Conservation (phyloP, 2,113 vertebrate species). For the Anguilla rostrata region DNA sequence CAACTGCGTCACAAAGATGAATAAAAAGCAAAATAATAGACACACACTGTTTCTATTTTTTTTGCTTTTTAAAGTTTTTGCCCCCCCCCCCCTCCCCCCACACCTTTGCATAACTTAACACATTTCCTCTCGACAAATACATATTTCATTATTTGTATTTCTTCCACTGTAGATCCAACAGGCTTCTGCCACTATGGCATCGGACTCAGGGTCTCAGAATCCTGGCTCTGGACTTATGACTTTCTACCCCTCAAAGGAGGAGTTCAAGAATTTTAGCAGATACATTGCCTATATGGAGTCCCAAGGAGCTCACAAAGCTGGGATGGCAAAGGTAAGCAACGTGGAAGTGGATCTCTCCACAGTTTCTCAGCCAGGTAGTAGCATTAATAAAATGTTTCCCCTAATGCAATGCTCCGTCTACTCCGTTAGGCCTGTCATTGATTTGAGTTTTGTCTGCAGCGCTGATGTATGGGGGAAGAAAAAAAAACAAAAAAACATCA, state of each 20-base stretch:
- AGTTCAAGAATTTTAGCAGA: conserved; percentile 87
- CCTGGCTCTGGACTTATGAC: conserved; percentile 79
- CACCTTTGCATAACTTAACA: too few species aligned
- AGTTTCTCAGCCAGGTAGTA: neutral
- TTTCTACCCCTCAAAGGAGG: conserved; percentile 87
- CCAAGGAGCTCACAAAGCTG: conserved; percentile 90
- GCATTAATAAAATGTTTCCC: neutral
- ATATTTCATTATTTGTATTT: too few species aligned
- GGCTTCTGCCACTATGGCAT: conserved; percentile 68
- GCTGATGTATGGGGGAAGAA: neutral
- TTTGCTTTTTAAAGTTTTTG: too few species aligned
- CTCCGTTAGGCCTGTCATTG: neutral
- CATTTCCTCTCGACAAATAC: too few species aligned
- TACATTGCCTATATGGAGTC: conserved; percentile 94
- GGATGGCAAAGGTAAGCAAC: conserved; percentile 83
- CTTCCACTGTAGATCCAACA: neutral
- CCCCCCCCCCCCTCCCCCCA: too few species aligned
- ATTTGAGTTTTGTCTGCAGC: neutral
- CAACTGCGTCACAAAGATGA: too few species aligned
- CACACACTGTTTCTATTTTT: too few species aligned
- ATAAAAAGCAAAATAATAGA: too few species aligned
- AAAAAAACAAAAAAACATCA: neutral
- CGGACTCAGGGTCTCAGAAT: conserved; percentile 66
- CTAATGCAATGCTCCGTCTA: neutral
- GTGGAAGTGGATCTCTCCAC: neutral